Percentiles rank a stretch among this genome's conserved stretches.
These are phyloP conservation scores for Lophura nycthemera DNA, from an alignment of 2,113 vertebrate species.

Conservation along the genomic window DNA sequence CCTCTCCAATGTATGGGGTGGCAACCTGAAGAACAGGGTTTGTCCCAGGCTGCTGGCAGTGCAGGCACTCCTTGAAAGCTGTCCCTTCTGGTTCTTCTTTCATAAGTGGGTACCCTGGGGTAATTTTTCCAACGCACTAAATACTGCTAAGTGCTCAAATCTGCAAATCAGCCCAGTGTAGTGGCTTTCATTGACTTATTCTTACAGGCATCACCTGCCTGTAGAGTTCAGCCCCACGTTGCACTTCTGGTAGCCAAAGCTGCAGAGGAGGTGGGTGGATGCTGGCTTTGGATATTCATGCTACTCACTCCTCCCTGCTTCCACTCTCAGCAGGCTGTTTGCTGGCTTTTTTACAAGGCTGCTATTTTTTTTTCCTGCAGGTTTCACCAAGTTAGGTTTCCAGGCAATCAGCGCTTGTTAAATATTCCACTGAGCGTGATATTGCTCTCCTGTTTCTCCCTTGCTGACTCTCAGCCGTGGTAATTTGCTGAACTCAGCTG, in stretches of 20 bases:
- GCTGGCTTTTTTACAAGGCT: not conserved
- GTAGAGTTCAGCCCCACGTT: not conserved
- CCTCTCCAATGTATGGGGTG: too few species aligned
- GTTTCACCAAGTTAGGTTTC: not conserved
- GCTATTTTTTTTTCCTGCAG: not conserved
- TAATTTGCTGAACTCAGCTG: constrained; percentile 31
- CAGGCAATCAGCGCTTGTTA: not conserved
- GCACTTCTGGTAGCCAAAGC: not conserved
- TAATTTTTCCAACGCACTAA: not conserved
- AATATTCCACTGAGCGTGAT: not conserved
- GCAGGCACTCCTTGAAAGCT: not conserved
- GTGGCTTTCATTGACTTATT: not conserved
- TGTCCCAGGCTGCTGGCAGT: too few species aligned
- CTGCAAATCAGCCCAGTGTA: not conserved
- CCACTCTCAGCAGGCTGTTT: not conserved
- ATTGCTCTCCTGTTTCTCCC: not conserved
- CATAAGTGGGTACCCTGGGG: not conserved
- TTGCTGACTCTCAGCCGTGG: not conserved
- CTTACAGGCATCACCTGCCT: not conserved
- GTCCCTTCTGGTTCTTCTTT: not conserved
- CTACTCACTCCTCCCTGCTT: too few species aligned
- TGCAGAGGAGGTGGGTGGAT: not conserved
- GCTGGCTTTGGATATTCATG: not conserved
- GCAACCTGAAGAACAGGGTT: not conserved
- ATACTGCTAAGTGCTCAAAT: not conserved